A percentile compares a stretch with the other conserved stretches of the same genome.
Evolutionary conservation across 2,888 invertebrate genomes (phyloP).

Genomic region (Mesorhabditis belari): DNA sequence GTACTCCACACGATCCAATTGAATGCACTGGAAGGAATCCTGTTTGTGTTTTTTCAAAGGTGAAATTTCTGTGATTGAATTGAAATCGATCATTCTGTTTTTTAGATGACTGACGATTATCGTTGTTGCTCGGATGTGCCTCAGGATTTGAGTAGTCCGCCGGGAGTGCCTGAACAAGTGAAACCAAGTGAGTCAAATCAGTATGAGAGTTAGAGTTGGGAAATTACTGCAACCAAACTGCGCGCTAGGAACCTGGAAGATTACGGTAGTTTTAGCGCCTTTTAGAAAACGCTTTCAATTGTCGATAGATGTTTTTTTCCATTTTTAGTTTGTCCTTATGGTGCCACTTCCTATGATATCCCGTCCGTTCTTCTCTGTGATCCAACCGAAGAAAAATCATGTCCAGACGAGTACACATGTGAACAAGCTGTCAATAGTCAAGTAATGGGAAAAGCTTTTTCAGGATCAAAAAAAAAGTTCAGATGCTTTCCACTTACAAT

Average conservation of each 20-base stretch:
- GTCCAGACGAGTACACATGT: constrained; percentile 31
- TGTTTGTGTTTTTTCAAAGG: constrained; percentile 31
- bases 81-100: not conserved
- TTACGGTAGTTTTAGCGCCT: not conserved
- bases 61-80: not conserved
- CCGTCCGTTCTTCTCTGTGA: constrained; percentile 38
- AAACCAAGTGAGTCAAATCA: constrained; percentile 29
- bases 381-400: constrained; percentile 32
- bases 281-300: not conserved
- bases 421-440: constrained; percentile 11
- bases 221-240: not conserved
- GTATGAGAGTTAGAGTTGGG: not conserved
- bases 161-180: constrained; percentile 38
- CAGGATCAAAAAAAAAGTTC: constrained; percentile 4
- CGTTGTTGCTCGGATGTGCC: constrained; percentile 37
- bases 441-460: not conserved
- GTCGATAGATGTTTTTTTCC: not conserved
- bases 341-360: constrained; percentile 34
- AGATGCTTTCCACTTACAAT: constrained; percentile 38
- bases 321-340: constrained; percentile 36
- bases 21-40: constrained; percentile 43
- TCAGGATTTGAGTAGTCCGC: constrained; percentile 33
- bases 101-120: constrained; percentile 22
- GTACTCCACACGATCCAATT: constrained; percentile 38
- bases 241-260: not conserved